phyloP scores from a whole-genome alignment of 2,113 vertebrate genomes.

The Eudyptes chrysolophus region DNA sequence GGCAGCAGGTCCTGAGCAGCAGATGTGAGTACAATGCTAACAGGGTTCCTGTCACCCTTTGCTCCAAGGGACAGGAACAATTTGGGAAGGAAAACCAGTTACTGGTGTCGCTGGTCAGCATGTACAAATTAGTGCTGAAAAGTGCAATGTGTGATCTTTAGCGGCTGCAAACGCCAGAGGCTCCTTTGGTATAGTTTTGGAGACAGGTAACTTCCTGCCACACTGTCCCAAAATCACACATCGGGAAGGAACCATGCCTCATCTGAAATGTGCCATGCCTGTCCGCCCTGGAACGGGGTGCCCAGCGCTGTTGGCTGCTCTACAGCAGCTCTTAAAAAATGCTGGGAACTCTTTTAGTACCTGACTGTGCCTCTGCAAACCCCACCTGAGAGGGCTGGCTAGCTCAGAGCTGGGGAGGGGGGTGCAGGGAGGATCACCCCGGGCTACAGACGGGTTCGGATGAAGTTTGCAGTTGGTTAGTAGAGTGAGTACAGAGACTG shows the following conservation, averaged over 20 bases:
- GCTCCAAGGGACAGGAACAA: neutral
- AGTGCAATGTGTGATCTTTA: neutral
- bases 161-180: neutral
- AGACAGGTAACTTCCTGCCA: neutral
- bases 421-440: fast-evolving
- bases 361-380: neutral
- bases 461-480: neutral
- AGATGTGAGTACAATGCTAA: too few species aligned
- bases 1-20: neutral
- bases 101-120: neutral
- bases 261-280: neutral
- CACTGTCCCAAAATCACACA: neutral
- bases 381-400: fast-evolving
- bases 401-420: neutral
- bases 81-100: neutral
- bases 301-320: neutral
- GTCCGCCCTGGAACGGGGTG: neutral
- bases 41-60: neutral
- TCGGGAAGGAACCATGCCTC: neutral
- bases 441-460: neutral
- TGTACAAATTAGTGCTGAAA: neutral
- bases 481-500: neutral
- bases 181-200: neutral
- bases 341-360: neutral
- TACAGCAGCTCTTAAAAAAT: neutral